These are phyloP conservation scores for Melanerpes aurifrons DNA, from an alignment of 2,113 vertebrate species.

Conservation along the genomic window DNA sequence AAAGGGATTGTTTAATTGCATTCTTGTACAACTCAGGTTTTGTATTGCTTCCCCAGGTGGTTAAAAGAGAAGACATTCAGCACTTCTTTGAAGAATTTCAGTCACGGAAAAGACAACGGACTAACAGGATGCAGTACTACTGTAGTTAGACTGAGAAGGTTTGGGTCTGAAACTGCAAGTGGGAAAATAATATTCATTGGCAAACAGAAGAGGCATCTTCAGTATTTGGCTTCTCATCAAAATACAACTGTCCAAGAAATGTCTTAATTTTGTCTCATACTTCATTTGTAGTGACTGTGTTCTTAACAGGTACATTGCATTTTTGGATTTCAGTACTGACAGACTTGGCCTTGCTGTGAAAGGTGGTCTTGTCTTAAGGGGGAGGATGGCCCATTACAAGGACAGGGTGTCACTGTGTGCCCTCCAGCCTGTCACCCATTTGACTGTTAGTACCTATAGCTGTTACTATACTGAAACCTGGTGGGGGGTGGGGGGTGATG, in stretches of 20 bases:
- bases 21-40: neutral
- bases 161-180: neutral
- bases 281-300: neutral
- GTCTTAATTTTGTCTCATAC: neutral
- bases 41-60: slow-evolving; percentile 73
- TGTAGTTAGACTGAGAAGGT: slow-evolving; percentile 75
- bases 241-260: neutral
- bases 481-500: accelerated
- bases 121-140: slow-evolving; percentile 83
- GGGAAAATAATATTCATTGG: neutral
- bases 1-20: neutral
- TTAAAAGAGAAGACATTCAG: slow-evolving; percentile 90
- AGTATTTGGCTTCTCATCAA: neutral
- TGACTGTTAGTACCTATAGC: neutral
- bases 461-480: accelerated
- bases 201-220: slow-evolving; percentile 42
- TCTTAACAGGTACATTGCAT: neutral
- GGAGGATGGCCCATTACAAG: neutral
- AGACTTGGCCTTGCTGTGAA: neutral
- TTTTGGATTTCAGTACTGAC: neutral
- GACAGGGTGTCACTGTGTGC: neutral
- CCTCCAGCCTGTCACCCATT: neutral
- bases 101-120: slow-evolving; percentile 84
- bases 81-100: slow-evolving; percentile 91
- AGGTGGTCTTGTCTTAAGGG: neutral